Percentiles rank a stretch among this genome's conserved stretches.
Conservation (phyloP, 2,113 vertebrate genomes). For the Marmota monax region DNA sequence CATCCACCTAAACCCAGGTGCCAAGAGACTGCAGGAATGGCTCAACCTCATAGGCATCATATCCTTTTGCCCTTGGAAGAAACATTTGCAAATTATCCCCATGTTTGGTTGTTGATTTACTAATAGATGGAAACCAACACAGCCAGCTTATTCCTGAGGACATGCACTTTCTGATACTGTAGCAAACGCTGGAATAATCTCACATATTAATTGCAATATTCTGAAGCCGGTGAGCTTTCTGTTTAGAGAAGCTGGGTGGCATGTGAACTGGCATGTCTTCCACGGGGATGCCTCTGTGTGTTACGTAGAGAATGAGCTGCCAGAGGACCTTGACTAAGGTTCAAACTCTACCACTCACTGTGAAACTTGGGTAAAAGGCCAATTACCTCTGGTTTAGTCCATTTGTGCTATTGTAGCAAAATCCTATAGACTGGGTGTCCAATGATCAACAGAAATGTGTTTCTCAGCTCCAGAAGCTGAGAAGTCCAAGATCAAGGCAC, state of each 20-base stretch:
- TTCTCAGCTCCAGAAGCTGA: neutral
- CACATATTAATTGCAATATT: neutral
- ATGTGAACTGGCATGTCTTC: neutral
- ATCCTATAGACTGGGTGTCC: too few relatives aligned
- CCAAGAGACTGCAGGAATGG: neutral
- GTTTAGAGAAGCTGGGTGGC: neutral
- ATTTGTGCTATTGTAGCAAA: neutral
- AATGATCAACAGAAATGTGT: neutral
- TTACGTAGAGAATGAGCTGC: neutral
- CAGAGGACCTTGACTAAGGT: neutral
- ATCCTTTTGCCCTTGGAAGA: neutral
- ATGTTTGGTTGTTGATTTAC: neutral
- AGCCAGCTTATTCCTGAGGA: neutral
- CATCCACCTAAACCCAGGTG: neutral
- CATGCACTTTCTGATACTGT: neutral
- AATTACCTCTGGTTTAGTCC: neutral
- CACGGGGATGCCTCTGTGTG: neutral
- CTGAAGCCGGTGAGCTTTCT: neutral
- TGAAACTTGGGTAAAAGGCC: neutral
- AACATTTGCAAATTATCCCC: neutral
- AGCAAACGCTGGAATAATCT: neutral
- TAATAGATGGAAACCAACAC: neutral
- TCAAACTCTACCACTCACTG: neutral
- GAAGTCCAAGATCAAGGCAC: too few relatives aligned
- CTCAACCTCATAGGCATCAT: neutral